Evolutionary conservation across 2,888 invertebrate genomes (phyloP).

Genomic region (Cheilosia vulpina): DNA sequence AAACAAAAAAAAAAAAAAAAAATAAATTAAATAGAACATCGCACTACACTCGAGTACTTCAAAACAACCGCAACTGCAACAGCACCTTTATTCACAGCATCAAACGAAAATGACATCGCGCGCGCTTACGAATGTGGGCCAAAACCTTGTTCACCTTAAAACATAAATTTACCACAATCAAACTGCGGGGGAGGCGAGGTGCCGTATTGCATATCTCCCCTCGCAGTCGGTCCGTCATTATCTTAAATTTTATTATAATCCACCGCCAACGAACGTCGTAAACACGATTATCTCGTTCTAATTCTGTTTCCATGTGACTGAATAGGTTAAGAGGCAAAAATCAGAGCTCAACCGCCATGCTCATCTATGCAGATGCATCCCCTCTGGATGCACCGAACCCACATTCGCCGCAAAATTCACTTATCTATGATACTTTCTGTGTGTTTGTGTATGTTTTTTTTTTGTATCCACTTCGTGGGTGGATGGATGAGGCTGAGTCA

Average conservation of each 20-base stretch:
- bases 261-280: conserved; percentile 1
- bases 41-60: background rate
- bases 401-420: conserved; percentile 58
- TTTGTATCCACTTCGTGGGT: conserved; percentile 16
- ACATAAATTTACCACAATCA: conserved; percentile 59
- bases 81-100: conserved; percentile 14
- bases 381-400: conserved; percentile 25
- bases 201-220: conserved; percentile 37
- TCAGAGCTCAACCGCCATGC: conserved; percentile 43
- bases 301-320: conserved; percentile 50
- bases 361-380: conserved; percentile 35
- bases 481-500: background rate
- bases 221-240: conserved; percentile 23
- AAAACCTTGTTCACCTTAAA: conserved; percentile 70
- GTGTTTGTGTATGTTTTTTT: background rate
- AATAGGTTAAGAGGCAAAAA: conserved; percentile 28
- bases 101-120: conserved; percentile 21
- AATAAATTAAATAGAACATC: conserved; percentile 67
- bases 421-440: conserved; percentile 53
- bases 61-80: background rate
- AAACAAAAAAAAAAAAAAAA: conserved; percentile 82
- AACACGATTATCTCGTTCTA: conserved; percentile 64
- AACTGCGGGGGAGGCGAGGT: conserved; percentile 14
- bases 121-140: conserved; percentile 54
- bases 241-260: conserved; percentile 56